phyloP scores from a whole-genome alignment of 2,888 invertebrate genomes.

The Latrodectus hesperus region DNA sequence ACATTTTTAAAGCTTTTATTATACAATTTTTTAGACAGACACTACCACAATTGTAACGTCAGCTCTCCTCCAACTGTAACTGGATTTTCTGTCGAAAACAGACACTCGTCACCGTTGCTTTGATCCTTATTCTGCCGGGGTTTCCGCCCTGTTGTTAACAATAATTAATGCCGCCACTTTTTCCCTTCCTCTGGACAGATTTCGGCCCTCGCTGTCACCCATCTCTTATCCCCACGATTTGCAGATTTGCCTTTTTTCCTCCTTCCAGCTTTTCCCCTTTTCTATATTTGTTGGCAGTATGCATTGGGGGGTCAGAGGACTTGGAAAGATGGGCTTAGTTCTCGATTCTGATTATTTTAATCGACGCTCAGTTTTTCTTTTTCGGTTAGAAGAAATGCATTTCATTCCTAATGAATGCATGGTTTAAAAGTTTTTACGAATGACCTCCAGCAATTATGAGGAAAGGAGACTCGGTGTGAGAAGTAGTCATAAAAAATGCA shows the following conservation, averaged over 20 bases:
- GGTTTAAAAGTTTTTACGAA: too few species aligned
- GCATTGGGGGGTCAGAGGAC: background rate
- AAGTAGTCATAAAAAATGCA: too few species aligned
- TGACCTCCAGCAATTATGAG: too few species aligned
- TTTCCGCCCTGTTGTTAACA: conserved; percentile 67
- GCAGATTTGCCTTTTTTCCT: conserved; percentile 15
- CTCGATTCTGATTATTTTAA: background rate
- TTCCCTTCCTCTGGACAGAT: conserved; percentile 46
- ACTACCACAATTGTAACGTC: too few species aligned
- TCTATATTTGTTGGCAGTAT: conserved; percentile 15
- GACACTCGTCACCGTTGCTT: conserved; percentile 49
- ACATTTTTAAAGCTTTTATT: too few species aligned
- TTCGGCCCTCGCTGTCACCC: conserved; percentile 32
- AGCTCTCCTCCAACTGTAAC: too few species aligned
- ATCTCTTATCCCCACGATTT: background rate
- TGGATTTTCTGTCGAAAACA: background rate
- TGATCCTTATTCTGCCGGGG: conserved; percentile 10
- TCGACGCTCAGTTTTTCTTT: background rate
- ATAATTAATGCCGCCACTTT: conserved; percentile 62
- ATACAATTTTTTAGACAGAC: too few species aligned
- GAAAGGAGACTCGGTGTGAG: too few species aligned
- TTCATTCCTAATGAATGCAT: too few species aligned
- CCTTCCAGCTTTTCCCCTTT: conserved; percentile 8
- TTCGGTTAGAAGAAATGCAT: background rate
- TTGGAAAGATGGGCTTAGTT: background rate